Evolutionary conservation across 2,888 invertebrate species (phyloP).

Genomic region (Monopis laevigella): DNA sequence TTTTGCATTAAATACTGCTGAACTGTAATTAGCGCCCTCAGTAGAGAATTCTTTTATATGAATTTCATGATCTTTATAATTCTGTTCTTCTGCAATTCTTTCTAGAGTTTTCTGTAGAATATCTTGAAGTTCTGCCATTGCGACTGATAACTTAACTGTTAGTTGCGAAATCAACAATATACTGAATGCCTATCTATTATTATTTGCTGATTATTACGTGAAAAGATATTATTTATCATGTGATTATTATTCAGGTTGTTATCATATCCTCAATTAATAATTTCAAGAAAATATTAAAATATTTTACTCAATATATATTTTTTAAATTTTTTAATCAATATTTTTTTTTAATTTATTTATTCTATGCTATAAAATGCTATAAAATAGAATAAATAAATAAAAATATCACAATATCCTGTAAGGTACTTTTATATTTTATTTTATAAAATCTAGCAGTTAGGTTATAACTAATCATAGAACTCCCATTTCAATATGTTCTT

Average conservation of each 20-base stretch:
- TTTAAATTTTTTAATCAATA: too few species aligned
- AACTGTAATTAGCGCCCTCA: constrained; percentile 10
- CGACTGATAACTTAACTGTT: background rate
- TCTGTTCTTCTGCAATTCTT: constrained; percentile 2
- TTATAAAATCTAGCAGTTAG: too few species aligned
- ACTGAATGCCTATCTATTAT: too few species aligned
- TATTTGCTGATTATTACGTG: background rate
- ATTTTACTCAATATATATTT: too few species aligned
- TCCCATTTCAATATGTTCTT: constrained; percentile 14
- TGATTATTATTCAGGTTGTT: too few species aligned
- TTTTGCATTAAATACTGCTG: background rate
- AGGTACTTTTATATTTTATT: too few species aligned
- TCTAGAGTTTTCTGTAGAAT: constrained; percentile 1
- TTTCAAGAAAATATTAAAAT: too few species aligned
- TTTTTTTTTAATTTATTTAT: too few species aligned
- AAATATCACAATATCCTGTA: too few species aligned
- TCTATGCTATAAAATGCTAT: too few species aligned
- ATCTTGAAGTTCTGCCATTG: constrained; percentile 5
- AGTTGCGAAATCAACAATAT: background rate
- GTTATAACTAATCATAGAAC: background rate
- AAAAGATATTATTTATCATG: background rate
- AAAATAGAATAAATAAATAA: too few species aligned
- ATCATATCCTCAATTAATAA: too few species aligned
- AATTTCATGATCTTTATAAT: background rate
- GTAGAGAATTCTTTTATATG: background rate